Conservation (phyloP, 1,140 invertebrate genomes). For the Cherax destructor region DNA sequence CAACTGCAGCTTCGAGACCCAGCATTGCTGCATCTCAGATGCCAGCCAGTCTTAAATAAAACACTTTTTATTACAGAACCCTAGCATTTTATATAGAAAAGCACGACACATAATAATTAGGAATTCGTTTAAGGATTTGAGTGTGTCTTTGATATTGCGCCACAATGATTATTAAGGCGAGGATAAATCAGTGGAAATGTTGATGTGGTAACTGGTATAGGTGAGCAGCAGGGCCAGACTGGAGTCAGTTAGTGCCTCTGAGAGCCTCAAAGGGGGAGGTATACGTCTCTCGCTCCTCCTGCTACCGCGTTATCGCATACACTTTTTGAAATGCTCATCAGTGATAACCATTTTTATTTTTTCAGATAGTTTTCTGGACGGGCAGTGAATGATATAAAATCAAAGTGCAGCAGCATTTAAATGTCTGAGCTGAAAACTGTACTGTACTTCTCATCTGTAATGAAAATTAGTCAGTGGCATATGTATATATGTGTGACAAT, state of each 20-base stretch:
- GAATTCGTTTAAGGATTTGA: not conserved
- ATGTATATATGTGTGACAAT: too few species aligned
- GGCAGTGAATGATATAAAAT: too few species aligned
- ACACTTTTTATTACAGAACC: not conserved
- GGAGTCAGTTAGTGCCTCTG: not conserved
- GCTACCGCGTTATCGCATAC: too few species aligned
- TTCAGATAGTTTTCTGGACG: too few species aligned
- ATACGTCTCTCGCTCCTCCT: not conserved
- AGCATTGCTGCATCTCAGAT: slow-evolving; percentile 13
- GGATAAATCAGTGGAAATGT: not conserved
- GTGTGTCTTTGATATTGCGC: not conserved
- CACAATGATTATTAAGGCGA: not conserved
- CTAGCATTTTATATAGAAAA: not conserved
- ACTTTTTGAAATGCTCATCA: too few species aligned
- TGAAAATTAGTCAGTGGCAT: too few species aligned
- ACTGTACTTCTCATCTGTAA: too few species aligned
- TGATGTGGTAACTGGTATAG: not conserved
- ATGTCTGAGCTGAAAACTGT: too few species aligned
- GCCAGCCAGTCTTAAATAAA: not conserved
- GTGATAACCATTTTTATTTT: too few species aligned
- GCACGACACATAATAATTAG: not conserved
- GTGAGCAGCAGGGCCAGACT: slow-evolving; percentile 13
- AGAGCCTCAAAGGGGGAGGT: not conserved
- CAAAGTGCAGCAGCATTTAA: too few species aligned
- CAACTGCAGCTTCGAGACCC: slow-evolving; percentile 25